Evolutionary conservation across 2,797 vertebrate genomes (phyloP), one percentile per base, ranked within the genome.

Genomic region (Glossophaga mutica): DNA sequence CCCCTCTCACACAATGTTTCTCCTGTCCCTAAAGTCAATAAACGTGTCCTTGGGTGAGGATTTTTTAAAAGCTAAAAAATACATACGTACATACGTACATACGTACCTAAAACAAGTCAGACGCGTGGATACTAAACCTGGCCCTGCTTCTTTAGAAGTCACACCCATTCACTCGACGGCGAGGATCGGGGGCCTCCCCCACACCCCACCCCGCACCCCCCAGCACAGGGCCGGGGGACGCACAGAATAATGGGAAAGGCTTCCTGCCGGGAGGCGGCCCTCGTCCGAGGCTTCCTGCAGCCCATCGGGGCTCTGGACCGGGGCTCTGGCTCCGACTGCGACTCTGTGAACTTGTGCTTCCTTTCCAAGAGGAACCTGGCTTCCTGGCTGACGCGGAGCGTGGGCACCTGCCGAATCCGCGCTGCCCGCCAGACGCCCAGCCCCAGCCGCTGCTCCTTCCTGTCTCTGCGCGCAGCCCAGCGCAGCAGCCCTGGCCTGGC

Each of bases 361-460:
- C 92, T 92, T 88, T 88, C 85, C 92, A 73, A 74, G 83, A 94
- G 84, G 78, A 92, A 88, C 37, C 46, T 84, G 91, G 71, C 71
- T 77, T 94, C 46, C 86, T 91, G 50, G 44, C 76, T 84, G 39
- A 74, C 3, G 14, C 57, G 48, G 73, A 89, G 16, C 14, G 16
- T 18, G 48, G 19, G 24, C 90, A 70, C 74, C 32, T 78, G 95
- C 89, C 91, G 93, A 83, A 76, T 89, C 70, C 48, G 34, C 94
- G 71, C 71, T 52, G 70, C 74, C 67, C 68, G 55, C 22, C 85
- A 90, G 39, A 94, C 19, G 15, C 79, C 44, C 42, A 21, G 88
- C 74, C 65, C 55, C 46, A n/a, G 48, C 57, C 65, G 32, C 83
- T 26, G 29, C 10, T 44, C 26, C 74, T 87, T 94, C 92, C 89